A percentile compares a stretch with the other conserved stretches of the same genome.
These are phyloP conservation scores for Gymnothorax reevesii DNA, from an alignment of 2,797 vertebrate genomes.

Conservation along the genomic window DNA sequence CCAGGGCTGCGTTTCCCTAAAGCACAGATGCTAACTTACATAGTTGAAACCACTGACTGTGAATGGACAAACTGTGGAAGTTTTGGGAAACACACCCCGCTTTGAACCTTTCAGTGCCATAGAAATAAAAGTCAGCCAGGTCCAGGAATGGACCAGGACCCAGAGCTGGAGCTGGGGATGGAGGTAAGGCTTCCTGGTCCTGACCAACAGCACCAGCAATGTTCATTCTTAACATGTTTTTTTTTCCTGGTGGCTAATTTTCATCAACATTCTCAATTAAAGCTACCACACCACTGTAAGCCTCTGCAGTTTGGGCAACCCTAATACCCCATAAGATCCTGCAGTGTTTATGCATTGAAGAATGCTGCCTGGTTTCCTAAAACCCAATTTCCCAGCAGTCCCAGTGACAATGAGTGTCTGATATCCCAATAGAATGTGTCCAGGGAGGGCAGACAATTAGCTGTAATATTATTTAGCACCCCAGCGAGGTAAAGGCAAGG, in stretches of 20 bases:
- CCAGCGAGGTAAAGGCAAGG: not conserved
- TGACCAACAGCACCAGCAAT: not conserved
- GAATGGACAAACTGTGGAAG: too few relatives aligned
- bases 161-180: too few relatives aligned
- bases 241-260: not conserved
- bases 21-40: too few relatives aligned
- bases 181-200: not conserved
- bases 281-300: not conserved
- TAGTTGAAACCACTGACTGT: too few relatives aligned
- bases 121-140: conserved; percentile 12
- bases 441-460: not conserved
- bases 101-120: conserved; percentile 12
- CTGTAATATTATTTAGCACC: not conserved
- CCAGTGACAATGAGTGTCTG: not conserved
- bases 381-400: not conserved
- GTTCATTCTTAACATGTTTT: not conserved
- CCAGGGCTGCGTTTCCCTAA: not conserved
- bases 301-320: not conserved
- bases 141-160: not conserved
- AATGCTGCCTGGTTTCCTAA: not conserved
- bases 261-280: not conserved
- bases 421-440: not conserved
- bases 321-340: not conserved
- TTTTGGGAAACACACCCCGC: too few relatives aligned
- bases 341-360: not conserved